A percentile compares a stretch with the other conserved stretches of the same genome.
phyloP scores from a whole-genome alignment of 1,140 invertebrate genomes.

The Theocolax elegans region DNA sequence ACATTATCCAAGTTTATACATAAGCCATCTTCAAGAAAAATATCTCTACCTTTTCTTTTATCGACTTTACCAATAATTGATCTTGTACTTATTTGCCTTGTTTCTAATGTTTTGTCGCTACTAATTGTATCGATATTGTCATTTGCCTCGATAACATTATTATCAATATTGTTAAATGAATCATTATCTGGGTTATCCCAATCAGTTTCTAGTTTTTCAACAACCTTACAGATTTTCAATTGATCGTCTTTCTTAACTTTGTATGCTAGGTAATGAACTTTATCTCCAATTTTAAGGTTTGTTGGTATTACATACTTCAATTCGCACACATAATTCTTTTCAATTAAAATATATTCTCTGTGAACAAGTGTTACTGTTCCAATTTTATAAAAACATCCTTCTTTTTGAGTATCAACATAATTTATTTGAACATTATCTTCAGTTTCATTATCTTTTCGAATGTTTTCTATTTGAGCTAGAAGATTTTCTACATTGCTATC shows the following conservation, averaged over 20 bases:
- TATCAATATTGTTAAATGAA: no score
- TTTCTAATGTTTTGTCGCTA: conserved; percentile 6
- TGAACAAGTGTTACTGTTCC: conserved; percentile 52
- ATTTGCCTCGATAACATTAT: not conserved
- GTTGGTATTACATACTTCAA: conserved; percentile 23
- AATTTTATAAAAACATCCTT: conserved; percentile 53
- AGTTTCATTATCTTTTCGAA: no score
- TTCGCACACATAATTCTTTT: conserved; percentile 55
- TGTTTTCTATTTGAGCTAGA: conserved; percentile 12
- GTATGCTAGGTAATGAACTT: conserved; percentile 54
- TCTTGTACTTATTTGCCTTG: conserved; percentile 60
- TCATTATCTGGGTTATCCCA: not conserved
- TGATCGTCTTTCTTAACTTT: conserved; percentile 45
- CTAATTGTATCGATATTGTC: not conserved
- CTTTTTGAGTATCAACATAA: no score
- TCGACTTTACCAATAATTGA: conserved; percentile 69
- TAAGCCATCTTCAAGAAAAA: conserved; percentile 66
- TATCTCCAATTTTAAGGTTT: conserved; percentile 51
- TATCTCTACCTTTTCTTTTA: conserved; percentile 63
- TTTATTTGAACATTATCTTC: no score
- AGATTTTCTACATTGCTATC: conserved; percentile 7
- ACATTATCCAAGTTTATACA: conserved; percentile 70
- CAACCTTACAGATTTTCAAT: conserved; percentile 53
- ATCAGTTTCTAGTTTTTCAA: conserved; percentile 13
- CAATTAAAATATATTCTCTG: conserved; percentile 51